Percentiles rank a stretch among this genome's conserved stretches.
These are phyloP conservation scores for Bryconaethiops microstoma DNA, from an alignment of 2,797 vertebrate genomes.

Conservation along the genomic window DNA sequence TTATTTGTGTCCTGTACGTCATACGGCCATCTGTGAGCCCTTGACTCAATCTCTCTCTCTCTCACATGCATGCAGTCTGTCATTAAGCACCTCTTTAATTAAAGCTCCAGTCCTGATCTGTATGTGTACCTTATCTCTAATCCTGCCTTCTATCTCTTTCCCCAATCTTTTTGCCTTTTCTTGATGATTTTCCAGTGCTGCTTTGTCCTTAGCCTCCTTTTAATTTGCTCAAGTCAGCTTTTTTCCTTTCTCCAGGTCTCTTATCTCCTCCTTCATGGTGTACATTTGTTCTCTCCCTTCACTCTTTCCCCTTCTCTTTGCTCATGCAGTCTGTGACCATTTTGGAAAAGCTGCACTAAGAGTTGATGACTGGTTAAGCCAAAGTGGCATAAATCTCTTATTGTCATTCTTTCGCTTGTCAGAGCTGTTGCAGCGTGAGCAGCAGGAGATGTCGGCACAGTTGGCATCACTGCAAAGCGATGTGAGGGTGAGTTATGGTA, in stretches of 20 bases:
- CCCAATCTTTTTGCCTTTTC: background rate
- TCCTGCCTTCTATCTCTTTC: background rate
- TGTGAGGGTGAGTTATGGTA: conserved; percentile 94
- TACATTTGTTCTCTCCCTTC: background rate
- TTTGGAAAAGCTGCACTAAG: no score
- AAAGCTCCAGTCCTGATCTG: conserved; percentile 23
- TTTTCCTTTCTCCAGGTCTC: background rate
- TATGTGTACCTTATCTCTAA: conserved; percentile 11
- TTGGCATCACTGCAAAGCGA: conserved; percentile 95
- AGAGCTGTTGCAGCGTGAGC: conserved; percentile 94
- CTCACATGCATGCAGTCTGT: conserved; percentile 27
- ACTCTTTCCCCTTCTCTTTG: background rate
- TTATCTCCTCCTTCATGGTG: background rate
- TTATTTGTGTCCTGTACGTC: conserved; percentile 45
- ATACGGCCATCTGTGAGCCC: conserved; percentile 49
- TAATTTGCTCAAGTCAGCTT: background rate
- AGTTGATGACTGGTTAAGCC: background rate
- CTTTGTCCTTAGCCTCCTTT: background rate
- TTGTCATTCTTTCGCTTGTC: conserved; percentile 10
- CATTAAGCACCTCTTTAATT: conserved; percentile 44
- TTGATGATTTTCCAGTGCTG: background rate
- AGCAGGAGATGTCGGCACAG: conserved; percentile 94
- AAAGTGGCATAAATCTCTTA: background rate
- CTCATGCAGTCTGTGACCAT: background rate
- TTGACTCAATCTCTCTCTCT: conserved; percentile 27